phyloP scores from a whole-genome alignment of 64 coral and sea anemone genomes.

The Cladopsammia gracilis region DNA sequence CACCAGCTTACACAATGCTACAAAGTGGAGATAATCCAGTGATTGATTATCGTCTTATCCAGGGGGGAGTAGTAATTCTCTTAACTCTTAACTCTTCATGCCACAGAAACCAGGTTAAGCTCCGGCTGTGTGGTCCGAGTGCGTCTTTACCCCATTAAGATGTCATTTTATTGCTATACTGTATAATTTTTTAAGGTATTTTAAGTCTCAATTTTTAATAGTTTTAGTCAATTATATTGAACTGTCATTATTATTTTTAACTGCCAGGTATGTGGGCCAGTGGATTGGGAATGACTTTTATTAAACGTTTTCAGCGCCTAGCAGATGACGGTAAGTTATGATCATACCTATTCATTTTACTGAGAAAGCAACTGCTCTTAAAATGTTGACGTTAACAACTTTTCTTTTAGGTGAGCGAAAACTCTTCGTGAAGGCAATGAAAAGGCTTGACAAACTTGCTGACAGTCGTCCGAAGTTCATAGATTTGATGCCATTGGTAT shows the following conservation, averaged over 20 bases:
- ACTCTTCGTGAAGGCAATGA: not conserved
- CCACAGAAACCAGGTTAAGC: too few species aligned
- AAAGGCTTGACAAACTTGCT: not conserved
- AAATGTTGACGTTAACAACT: not conserved
- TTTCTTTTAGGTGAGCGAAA: not conserved
- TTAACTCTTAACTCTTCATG: too few species aligned
- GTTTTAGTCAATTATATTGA: too few species aligned
- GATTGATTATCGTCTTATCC: too few species aligned
- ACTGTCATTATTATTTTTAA: not conserved
- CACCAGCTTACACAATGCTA: too few species aligned
- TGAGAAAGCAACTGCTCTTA: not conserved
- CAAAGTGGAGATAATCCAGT: too few species aligned
- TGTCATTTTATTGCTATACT: too few species aligned
- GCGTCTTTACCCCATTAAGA: too few species aligned
- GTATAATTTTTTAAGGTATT: too few species aligned
- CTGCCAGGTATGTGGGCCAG: not conserved
- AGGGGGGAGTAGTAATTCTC: too few species aligned
- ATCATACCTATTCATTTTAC: not conserved
- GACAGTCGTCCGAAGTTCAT: not conserved
- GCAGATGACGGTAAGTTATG: conserved; percentile 15
- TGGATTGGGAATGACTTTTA: not conserved
- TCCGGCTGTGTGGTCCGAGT: too few species aligned
- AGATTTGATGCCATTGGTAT: conserved; percentile 6
- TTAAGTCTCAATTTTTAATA: too few species aligned
- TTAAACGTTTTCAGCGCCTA: not conserved